Percentiles rank a stretch among this genome's conserved stretches.
phyloP scores from a whole-genome alignment of 2,888 invertebrate genomes.

The Cylloceria caligata region DNA sequence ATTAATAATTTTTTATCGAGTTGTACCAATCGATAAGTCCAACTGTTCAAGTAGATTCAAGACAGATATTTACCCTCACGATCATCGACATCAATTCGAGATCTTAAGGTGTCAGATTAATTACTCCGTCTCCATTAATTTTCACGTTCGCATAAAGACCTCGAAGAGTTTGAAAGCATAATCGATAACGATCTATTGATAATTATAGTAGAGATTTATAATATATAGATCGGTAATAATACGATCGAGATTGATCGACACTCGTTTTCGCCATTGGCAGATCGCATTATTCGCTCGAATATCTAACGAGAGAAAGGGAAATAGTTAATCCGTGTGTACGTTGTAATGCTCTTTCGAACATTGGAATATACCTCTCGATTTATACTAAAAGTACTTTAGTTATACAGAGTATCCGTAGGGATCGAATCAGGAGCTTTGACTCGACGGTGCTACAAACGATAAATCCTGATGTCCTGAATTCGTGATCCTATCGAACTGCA shows the following conservation, averaged over 20 bases:
- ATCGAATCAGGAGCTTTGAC: constrained; percentile 39
- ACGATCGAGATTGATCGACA: constrained; percentile 27
- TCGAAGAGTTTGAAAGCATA: background rate
- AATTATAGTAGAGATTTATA: constrained; percentile 1
- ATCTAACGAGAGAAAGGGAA: constrained; percentile 29
- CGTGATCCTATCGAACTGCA: constrained; percentile 29
- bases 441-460: constrained; percentile 30
- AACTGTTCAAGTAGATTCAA: too few species aligned
- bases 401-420: background rate
- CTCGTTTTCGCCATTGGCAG: background rate
- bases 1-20: too few species aligned
- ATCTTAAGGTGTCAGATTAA: background rate
- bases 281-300: constrained; percentile 26
- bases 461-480: constrained; percentile 45
- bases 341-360: background rate
- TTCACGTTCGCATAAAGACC: background rate
- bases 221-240: constrained; percentile 10
- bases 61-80: too few species aligned
- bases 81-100: background rate
- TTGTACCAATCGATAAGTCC: too few species aligned
- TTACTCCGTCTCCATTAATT: background rate
- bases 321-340: background rate
- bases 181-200: constrained; percentile 36
- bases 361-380: background rate
- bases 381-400: background rate